Evolutionary conservation across 2,113 vertebrate genomes (phyloP), one percentile per base, ranked within the genome.

Genomic region (Diadophis punctatus): DNA sequence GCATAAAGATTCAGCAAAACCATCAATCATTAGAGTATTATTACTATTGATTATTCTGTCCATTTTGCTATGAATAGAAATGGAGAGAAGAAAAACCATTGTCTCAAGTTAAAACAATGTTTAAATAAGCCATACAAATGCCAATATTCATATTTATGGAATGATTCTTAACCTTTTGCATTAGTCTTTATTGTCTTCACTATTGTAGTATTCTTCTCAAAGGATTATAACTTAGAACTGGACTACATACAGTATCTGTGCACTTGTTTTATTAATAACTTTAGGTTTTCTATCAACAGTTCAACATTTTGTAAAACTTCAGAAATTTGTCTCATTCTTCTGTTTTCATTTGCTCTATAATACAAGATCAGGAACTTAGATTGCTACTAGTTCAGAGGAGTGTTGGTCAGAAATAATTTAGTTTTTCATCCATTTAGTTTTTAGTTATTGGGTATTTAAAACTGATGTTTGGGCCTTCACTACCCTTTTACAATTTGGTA

Each of bases 241-340:
- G 34, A 30, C 3, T 30, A 39, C 80, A 56, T 56, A n/a, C 39
- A 39, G 18, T 20, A 16, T 56, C 22, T 43, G 25, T 48, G 0
- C 18, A 23, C 34, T 80, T 80, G 18, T 39, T 80, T 91, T 48
- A 53, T 89, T 91, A n/a, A 9, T 90, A 0, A 63, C 55, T 80
- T 80, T 9, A 56, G 60, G 74, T 56, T 23, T 0, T 0, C 22
- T 68, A 58, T 58, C 27, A 91, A 0, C 86, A 39, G 25, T 0
- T 92, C 89, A 93, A 30, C 56, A 34, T 91, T 0, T 18, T 58
- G 80, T 0, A 34, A 68, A 91, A 94, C 7, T 93, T 63, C 55
- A 92, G 89, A 58, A 94, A 85, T 94, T 94, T 86, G 85, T 92
- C 27, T 30, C 30, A 89, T n/a, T 4, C 39, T 90, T n/a, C 3